Percentiles rank a stretch among this genome's conserved stretches.
These are phyloP conservation scores for Sphenopsis melanotis DNA, from an alignment of 2,797 vertebrate genomes.

Conservation along the genomic window DNA sequence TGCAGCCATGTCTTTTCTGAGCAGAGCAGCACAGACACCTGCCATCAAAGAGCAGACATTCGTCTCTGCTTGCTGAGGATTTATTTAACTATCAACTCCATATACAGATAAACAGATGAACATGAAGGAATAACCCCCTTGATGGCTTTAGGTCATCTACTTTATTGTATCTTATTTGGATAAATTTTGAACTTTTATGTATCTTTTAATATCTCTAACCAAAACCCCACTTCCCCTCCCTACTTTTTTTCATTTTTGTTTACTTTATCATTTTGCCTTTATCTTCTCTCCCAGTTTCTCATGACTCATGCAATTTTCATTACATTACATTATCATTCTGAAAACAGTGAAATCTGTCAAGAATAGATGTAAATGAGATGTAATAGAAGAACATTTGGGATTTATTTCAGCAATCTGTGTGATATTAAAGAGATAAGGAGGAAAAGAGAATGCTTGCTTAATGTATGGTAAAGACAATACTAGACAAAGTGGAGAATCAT, in stretches of 20 bases:
- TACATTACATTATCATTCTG: background rate
- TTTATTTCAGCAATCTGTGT: background rate
- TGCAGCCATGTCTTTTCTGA: background rate
- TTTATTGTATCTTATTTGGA: background rate
- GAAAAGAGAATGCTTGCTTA: background rate
- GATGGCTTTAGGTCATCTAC: background rate
- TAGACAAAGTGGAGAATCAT: background rate
- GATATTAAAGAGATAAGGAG: conserved; percentile 7
- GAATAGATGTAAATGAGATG: background rate
- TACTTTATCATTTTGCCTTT: background rate
- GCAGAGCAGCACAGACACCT: background rate
- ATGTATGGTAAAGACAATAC: background rate
- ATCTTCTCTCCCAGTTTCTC: background rate
- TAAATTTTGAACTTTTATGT: background rate
- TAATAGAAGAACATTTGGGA: background rate
- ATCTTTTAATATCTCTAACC: background rate
- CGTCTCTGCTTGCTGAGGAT: background rate
- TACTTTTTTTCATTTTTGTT: background rate
- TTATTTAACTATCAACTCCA: background rate
- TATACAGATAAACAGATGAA: background rate
- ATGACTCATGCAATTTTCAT: background rate
- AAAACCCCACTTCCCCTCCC: background rate
- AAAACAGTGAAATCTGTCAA: conserved; percentile 15
- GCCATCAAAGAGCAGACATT: background rate
- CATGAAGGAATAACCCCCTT: background rate